A percentile compares a stretch with the other conserved stretches of the same genome.
phyloP scores from a whole-genome alignment of 2,797 vertebrate species.

The Ceyx erithaca region DNA sequence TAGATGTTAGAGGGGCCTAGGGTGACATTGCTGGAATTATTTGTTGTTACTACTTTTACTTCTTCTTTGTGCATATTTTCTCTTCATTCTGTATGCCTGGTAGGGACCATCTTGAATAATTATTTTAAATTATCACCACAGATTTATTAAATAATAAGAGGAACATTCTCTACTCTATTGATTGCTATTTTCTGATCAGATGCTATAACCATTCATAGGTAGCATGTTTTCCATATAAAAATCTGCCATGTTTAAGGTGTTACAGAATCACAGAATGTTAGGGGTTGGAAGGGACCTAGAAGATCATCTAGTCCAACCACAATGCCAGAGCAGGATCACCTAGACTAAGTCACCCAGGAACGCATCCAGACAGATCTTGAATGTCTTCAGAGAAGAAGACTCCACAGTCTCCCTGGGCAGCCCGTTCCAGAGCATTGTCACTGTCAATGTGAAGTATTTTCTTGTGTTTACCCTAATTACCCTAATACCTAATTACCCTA shows the following conservation, averaged over 20 bases:
- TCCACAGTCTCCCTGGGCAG: no score
- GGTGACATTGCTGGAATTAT: not conserved
- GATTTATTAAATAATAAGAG: not conserved
- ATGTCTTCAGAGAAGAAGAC: no score
- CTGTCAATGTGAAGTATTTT: no score
- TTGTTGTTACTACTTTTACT: not conserved
- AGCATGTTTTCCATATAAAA: not conserved
- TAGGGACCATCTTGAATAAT: not conserved
- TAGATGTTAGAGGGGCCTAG: not conserved
- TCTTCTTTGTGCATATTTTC: not conserved
- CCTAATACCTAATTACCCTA: no score
- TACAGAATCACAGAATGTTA: no score
- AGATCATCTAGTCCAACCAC: no score
- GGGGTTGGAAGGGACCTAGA: no score
- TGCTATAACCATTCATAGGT: not conserved
- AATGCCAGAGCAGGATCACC: no score
- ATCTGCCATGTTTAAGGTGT: not conserved
- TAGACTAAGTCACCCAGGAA: no score
- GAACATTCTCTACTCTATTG: not conserved
- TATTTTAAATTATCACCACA: not conserved
- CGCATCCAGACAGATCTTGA: no score
- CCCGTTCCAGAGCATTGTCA: no score
- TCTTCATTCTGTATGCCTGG: not conserved
- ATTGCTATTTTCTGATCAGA: not conserved
- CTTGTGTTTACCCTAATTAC: no score